Evolutionary conservation across 2,797 vertebrate genomes (phyloP).

Genomic region (Gallirallus australis): DNA sequence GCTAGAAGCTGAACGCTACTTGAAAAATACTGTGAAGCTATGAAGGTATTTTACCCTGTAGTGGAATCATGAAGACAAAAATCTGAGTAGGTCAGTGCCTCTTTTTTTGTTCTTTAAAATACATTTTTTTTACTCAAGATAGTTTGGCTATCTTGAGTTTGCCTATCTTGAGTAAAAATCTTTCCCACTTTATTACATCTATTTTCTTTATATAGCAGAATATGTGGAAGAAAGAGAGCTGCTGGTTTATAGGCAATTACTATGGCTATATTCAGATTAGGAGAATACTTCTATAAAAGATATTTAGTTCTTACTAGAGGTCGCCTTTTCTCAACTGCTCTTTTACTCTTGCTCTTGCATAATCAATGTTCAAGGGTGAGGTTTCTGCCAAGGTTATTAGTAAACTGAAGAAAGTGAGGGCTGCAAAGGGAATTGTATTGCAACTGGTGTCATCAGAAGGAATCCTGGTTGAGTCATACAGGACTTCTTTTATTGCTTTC

Average conservation of each 20-base stretch:
- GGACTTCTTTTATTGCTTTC: neutral
- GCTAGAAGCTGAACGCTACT: neutral
- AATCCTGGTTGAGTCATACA: neutral
- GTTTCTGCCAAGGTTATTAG: neutral
- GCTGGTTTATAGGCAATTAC: neutral
- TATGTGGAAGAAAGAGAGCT: neutral
- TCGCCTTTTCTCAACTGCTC: neutral
- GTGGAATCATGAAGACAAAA: neutral
- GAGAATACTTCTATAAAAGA: neutral
- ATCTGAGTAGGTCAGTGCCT: neutral
- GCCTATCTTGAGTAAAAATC: neutral
- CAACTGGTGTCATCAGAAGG: neutral
- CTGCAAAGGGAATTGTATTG: neutral
- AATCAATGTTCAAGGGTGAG: neutral
- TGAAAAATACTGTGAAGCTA: neutral
- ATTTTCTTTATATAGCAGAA: neutral
- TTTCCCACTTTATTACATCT: neutral
- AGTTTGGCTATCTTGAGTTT: neutral
- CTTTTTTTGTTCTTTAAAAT: neutral
- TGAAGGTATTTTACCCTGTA: neutral
- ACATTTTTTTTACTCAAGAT: neutral
- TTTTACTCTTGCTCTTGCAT: neutral
- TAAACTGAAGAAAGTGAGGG: neutral
- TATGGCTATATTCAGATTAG: neutral
- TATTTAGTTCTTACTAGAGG: neutral